phyloP scores from a whole-genome alignment of 2,888 invertebrate genomes.

The Anoplius nigerrimus region DNA sequence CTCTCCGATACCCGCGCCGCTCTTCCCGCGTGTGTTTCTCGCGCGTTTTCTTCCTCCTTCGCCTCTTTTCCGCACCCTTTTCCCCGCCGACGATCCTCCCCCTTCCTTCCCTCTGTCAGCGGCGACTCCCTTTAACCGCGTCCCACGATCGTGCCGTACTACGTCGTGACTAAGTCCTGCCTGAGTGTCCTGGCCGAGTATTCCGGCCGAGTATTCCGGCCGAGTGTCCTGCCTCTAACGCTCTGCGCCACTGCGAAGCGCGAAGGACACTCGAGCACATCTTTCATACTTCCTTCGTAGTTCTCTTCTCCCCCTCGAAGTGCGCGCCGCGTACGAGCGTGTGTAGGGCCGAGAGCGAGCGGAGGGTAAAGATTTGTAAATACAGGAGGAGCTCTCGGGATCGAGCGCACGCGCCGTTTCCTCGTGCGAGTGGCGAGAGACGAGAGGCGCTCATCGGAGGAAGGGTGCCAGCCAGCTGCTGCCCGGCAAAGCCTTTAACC shows the following conservation, averaged over 20 bases:
- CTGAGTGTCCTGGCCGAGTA: no score
- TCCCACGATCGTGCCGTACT: no score
- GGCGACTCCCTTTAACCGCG: no score
- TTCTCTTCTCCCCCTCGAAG: no score
- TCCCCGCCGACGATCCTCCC: constrained; percentile 21
- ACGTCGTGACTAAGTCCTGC: no score
- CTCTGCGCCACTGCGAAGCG: no score
- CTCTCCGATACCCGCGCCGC: constrained; percentile 6
- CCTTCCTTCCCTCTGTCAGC: not conserved
- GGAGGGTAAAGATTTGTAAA: not conserved
- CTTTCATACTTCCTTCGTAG: no score
- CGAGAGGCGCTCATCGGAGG: constrained; percentile 1
- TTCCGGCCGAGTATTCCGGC: no score
- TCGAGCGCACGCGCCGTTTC: constrained; percentile 13
- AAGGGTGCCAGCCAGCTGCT: not conserved
- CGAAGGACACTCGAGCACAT: no score
- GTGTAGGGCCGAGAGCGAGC: constrained; percentile 5
- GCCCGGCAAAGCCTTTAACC: not conserved
- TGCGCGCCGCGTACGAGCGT: constrained; percentile 1
- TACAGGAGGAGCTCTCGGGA: constrained; percentile 6
- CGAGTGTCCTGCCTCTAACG: no score
- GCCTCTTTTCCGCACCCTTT: constrained; percentile 18
- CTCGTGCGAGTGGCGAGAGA: constrained; percentile 4
- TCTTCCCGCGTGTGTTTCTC: not conserved
- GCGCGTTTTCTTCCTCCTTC: constrained; percentile 29